phyloP scores from a whole-genome alignment of 2,797 vertebrate genomes.

The Syngnathus rostellatus region DNA sequence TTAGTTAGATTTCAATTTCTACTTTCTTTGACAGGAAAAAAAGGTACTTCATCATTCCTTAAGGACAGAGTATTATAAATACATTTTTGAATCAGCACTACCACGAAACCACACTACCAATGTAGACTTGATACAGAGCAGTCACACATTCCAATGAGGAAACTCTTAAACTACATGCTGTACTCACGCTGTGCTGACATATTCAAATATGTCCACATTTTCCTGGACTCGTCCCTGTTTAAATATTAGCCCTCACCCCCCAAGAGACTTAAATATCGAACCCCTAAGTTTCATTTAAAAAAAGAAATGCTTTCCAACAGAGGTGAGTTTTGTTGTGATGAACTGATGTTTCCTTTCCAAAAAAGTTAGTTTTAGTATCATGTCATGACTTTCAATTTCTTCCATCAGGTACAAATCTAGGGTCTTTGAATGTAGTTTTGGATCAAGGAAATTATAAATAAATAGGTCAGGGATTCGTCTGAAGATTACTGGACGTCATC shows the following conservation, averaged over 20 bases:
- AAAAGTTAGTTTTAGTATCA: neutral
- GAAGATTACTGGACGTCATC: neutral
- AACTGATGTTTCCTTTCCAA: neutral
- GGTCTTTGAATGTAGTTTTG: neutral
- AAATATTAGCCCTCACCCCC: constrained; percentile 2
- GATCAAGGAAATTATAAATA: neutral
- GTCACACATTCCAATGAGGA: neutral
- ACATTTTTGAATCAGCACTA: neutral
- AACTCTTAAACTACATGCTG: neutral
- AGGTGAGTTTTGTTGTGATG: neutral
- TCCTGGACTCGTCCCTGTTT: neutral
- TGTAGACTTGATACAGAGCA: neutral
- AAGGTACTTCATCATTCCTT: neutral
- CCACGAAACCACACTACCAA: neutral
- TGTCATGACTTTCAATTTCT: neutral
- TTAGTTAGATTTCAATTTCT: neutral
- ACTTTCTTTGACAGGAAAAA: neutral
- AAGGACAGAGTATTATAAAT: neutral
- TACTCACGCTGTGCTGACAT: neutral
- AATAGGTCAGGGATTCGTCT: constrained; percentile 1
- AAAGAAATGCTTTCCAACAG: neutral
- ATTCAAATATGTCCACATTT: constrained; percentile 3
- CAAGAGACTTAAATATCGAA: neutral
- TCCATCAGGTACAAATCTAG: neutral
- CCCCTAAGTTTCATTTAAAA: neutral